Percentiles rank a stretch among this genome's conserved stretches.
Conservation (phyloP, 1,140 invertebrate species). For the Lepeophtheirus salmonis region DNA sequence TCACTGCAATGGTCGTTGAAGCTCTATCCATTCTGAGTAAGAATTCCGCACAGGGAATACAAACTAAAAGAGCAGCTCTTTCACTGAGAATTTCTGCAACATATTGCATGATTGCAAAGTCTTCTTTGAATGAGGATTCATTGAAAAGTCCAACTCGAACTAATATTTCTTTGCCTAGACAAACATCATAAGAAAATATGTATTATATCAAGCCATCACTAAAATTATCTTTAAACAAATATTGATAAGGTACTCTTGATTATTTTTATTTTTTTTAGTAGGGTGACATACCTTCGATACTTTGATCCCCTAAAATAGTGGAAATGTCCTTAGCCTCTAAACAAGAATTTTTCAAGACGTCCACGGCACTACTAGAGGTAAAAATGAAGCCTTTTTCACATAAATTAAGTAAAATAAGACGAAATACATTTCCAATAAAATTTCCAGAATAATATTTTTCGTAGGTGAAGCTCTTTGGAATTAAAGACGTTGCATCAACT, state of each 20-base stretch:
- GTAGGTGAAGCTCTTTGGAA: conserved; percentile 31
- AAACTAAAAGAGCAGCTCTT: conserved; percentile 56
- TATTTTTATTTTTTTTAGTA: too few species aligned
- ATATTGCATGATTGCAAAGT: conserved; percentile 51
- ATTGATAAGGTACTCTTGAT: too few species aligned
- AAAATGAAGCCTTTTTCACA: not conserved
- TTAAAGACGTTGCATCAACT: not conserved
- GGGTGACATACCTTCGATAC: conserved; percentile 27
- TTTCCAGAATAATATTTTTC: conserved; percentile 69
- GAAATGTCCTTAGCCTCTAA: conserved; percentile 13
- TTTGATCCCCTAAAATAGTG: conserved; percentile 29
- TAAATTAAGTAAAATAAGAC: conserved; percentile 30
- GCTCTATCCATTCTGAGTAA: conserved; percentile 46
- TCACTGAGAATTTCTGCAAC: conserved; percentile 51
- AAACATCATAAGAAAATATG: too few species aligned
- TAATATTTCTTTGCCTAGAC: conserved; percentile 29
- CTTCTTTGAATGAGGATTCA: conserved; percentile 35
- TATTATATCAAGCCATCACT: too few species aligned
- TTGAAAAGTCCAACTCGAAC: conserved; percentile 30
- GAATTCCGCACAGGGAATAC: conserved; percentile 47
- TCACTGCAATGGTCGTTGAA: conserved; percentile 49
- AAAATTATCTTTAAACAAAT: too few species aligned
- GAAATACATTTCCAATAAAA: conserved; percentile 59
- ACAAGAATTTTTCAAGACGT: conserved; percentile 3
- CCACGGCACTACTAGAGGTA: conserved; percentile 1